Evolutionary conservation across 1,140 invertebrate species (phyloP).

Genomic region (Drosophila aff.): DNA sequence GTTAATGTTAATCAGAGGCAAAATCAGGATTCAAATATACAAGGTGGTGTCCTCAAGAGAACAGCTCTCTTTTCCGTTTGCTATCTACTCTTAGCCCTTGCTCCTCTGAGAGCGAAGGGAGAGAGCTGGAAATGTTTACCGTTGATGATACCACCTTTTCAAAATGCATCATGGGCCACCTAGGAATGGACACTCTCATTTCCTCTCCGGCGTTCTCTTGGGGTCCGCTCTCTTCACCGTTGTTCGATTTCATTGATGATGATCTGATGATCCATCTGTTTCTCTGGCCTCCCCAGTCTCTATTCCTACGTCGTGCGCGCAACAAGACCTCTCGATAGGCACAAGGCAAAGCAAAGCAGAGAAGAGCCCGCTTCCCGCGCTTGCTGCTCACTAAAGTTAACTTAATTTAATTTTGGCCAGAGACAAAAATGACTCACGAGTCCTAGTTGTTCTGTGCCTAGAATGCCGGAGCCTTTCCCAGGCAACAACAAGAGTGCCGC

Average conservation of each 20-base stretch:
- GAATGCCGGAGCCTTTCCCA: conserved; percentile 24
- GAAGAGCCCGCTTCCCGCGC: conserved; percentile 57
- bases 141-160: neutral
- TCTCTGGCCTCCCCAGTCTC: conserved; percentile 57
- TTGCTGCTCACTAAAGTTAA: conserved; percentile 37
- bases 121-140: neutral
- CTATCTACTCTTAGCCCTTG: neutral
- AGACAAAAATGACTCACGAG: conserved; percentile 36
- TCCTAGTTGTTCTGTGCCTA: conserved; percentile 20
- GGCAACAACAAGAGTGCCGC: conserved; percentile 27
- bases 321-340: conserved; percentile 55
- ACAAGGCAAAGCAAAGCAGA: conserved; percentile 29
- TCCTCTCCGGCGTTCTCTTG: conserved; percentile 10
- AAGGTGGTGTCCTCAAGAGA: neutral
- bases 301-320: conserved; percentile 74
- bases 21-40: neutral
- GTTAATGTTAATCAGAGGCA: neutral
- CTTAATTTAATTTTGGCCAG: conserved; percentile 18
- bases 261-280: conserved; percentile 37
- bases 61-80: neutral
- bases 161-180: neutral
- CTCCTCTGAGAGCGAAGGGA: neutral
- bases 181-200: neutral
- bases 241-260: conserved; percentile 37
- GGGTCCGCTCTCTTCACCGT: conserved; percentile 8